Evolutionary conservation across 1,140 invertebrate species (phyloP).

Genomic region (Lordiphosa clarofinis): DNA sequence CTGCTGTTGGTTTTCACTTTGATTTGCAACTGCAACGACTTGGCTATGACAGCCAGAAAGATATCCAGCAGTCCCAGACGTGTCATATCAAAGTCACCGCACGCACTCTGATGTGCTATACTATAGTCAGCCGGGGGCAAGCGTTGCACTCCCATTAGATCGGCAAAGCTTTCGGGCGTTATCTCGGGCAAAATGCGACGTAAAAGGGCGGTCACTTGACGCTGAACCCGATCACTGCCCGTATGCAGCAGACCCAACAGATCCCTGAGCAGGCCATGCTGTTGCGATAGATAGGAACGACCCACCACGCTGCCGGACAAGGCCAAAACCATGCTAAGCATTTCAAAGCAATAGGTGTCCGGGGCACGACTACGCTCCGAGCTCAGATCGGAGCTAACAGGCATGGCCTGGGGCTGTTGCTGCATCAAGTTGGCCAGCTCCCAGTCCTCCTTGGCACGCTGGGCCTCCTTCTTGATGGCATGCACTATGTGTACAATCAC

Average conservation of each 20-base stretch:
- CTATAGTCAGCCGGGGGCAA: constrained; percentile 90
- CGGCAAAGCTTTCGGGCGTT: constrained; percentile 84
- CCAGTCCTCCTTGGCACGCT: constrained; percentile 93
- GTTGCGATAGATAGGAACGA: constrained; percentile 92
- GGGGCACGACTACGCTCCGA: constrained; percentile 81
- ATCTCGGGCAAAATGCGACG: constrained; percentile 92
- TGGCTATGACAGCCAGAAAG: constrained; percentile 92
- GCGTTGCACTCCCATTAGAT: constrained; percentile 84
- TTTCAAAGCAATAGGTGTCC: constrained; percentile 98
- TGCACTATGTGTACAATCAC: constrained; percentile 96
- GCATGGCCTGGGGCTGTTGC: constrained; percentile 13
- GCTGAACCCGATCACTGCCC: constrained; percentile 94
- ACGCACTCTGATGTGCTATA: constrained; percentile 82
- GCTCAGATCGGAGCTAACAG: constrained; percentile 44
- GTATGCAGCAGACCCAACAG: constrained; percentile 94
- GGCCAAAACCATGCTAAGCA: constrained; percentile 95
- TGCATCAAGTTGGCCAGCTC: constrained; percentile 81
- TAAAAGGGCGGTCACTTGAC: constrained; percentile 92
- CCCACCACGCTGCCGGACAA: constrained; percentile 96
- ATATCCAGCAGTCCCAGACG: constrained; percentile 89
- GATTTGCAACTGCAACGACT: constrained; percentile 91
- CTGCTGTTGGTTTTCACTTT: constrained; percentile 85
- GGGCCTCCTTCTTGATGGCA: constrained; percentile 93
- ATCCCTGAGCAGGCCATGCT: constrained; percentile 90
- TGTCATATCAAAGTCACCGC: constrained; percentile 84